Evolutionary conservation across 1,140 invertebrate species (phyloP), one percentile per base, ranked within the genome.

Genomic region (Odontomachus brunneus): DNA sequence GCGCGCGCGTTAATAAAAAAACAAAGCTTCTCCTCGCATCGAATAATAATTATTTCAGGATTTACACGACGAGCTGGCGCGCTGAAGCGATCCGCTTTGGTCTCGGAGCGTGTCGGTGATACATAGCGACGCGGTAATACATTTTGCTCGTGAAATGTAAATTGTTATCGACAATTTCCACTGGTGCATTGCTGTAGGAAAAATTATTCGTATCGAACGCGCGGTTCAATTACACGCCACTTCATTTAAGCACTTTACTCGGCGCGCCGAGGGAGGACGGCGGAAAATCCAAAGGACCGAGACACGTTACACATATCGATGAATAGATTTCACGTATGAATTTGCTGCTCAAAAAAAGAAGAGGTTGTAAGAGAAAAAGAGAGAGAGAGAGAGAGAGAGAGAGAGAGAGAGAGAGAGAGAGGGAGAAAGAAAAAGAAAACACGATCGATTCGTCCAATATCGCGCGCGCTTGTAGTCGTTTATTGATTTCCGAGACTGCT

Each of bases 401-500:
- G n/a, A n/a, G n/a, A n/a, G n/a, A n/a, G n/a, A n/a, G n/a, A n/a
- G n/a, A n/a, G n/a, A n/a, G n/a, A n/a, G n/a, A n/a, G n/a, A n/a
- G 53, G 66, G 29, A 33, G 1, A 44, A 78, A 38, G 19, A 26
- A 55, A 59, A 66, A 62, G 59, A 78, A 69, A 80, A 82, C 29
- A 19, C 67, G 67, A 86, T 80, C 75, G 51, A 82, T 49, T 72
- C 59, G 44, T 57, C 69, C 69, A 53, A 83, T 63, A 83, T 83
- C 69, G 67, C 62, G 84, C 84, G 83, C 85, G 60, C 81, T 84
- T 85, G 89, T 84, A 81, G 67, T 84, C 66, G 82, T 88, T 90
- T 91, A 92, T 92, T 91, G 90, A 92, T 91, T 91, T 90, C 87
- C 83, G 82, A 88, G 86, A 88, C 84, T 85, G 69, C 73, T n/a